Conservation (phyloP, 2,888 invertebrate genomes). For the Schizotus pectinicornis region DNA sequence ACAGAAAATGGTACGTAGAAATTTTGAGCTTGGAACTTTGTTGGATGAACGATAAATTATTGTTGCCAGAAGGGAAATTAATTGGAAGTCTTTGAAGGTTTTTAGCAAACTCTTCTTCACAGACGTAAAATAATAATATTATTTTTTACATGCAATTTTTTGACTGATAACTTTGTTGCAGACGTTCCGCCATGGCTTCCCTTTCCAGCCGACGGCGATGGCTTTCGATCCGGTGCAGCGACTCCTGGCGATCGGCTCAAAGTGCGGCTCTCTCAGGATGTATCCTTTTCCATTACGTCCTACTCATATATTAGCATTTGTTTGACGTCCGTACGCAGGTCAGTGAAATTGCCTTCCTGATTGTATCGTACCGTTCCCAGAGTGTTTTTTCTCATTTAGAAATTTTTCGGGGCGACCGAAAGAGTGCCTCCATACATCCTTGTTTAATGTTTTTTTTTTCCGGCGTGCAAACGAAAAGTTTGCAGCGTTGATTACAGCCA, state of each 20-base stretch:
- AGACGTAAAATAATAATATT: too few species aligned
- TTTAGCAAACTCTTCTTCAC: too few species aligned
- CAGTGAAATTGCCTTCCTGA: neutral
- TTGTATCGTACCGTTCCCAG: too few species aligned
- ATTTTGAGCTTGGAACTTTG: too few species aligned
- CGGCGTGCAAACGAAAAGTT: too few species aligned
- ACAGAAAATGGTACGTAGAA: too few species aligned
- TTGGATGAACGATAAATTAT: too few species aligned
- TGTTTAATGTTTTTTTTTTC: neutral
- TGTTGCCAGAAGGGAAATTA: too few species aligned
- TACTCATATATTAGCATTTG: neutral
- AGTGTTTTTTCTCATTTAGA: too few species aligned
- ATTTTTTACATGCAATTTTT: too few species aligned
- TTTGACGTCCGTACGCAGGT: neutral
- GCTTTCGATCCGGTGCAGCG: constrained; percentile 99
- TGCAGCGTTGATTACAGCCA: too few species aligned
- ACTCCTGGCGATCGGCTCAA: constrained; percentile 95
- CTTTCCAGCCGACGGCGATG: constrained; percentile 94
- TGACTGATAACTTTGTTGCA: constrained; percentile 63
- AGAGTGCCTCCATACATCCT: neutral
- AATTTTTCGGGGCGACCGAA: neutral
- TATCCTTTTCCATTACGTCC: constrained; percentile 72
- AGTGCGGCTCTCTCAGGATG: constrained; percentile 93
- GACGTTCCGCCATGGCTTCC: constrained; percentile 99
- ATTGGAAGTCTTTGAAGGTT: too few species aligned